phyloP scores from a whole-genome alignment of 1,140 invertebrate genomes.

The Penaeus indicus region DNA sequence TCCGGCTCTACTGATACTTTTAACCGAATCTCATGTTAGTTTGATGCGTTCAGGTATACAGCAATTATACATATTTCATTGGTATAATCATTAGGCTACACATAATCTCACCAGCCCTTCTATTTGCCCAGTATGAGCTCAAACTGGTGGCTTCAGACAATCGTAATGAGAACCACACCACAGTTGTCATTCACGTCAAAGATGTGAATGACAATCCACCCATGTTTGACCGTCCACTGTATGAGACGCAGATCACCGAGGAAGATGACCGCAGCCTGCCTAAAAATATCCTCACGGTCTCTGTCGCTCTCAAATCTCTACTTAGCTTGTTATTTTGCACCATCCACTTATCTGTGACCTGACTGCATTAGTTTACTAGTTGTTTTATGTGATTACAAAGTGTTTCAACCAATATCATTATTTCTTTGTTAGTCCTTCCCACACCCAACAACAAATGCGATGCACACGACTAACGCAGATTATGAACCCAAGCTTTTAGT shows the following conservation, averaged over 20 bases:
- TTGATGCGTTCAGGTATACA: background rate
- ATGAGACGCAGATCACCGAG: constrained; percentile 94
- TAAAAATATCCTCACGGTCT: constrained; percentile 91
- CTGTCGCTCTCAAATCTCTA: constrained; percentile 66
- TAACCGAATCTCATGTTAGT: too few relatives aligned
- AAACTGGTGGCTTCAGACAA: constrained; percentile 94
- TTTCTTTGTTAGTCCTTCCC: constrained; percentile 5
- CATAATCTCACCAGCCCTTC: background rate
- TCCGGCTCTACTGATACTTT: too few relatives aligned
- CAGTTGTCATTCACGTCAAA: constrained; percentile 94
- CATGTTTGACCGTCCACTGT: constrained; percentile 92
- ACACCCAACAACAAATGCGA: background rate
- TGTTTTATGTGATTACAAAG: too few relatives aligned
- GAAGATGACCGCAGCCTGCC: constrained; percentile 95
- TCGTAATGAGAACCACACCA: constrained; percentile 95
- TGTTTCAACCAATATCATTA: background rate
- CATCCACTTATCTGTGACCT: constrained; percentile 28
- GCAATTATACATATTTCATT: background rate
- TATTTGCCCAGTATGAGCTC: constrained; percentile 84
- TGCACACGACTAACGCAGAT: constrained; percentile 38
- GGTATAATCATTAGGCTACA: background rate
- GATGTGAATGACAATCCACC: constrained; percentile 92
- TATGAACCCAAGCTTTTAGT: constrained; percentile 47
- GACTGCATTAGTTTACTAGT: too few relatives aligned
- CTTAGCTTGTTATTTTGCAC: constrained; percentile 1